These are phyloP conservation scores for Calliphora vomitoria DNA, from an alignment of 2,888 invertebrate genomes.

Conservation along the genomic window DNA sequence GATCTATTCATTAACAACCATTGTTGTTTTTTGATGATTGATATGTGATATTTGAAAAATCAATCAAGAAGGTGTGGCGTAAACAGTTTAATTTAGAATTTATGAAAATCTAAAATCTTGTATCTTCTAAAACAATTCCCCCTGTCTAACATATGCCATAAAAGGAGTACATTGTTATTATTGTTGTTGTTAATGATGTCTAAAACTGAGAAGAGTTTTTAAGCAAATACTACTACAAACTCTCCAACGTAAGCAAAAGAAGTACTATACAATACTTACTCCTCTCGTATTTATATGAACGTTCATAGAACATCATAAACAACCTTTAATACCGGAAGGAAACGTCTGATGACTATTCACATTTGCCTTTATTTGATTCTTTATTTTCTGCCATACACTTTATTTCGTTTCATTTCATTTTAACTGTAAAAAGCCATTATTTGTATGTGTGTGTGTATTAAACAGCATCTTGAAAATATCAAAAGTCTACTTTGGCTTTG, in stretches of 20 bases:
- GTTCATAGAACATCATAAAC: slow-evolving; percentile 65
- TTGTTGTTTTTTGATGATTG: too few species aligned
- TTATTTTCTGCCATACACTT: slow-evolving; percentile 43
- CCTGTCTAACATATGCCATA: slow-evolving; percentile 49
- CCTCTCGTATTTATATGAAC: background rate
- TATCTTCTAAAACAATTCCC: slow-evolving; percentile 6
- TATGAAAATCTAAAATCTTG: background rate
- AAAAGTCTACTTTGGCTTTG: slow-evolving; percentile 48
- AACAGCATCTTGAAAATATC: slow-evolving; percentile 66
- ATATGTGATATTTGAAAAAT: too few species aligned
- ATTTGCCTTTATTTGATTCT: slow-evolving; percentile 69
- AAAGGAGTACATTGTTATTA: slow-evolving; percentile 7
- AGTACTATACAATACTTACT: background rate
- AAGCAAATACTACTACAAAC: background rate
- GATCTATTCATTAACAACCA: too few species aligned
- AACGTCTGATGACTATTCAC: slow-evolving; percentile 76
- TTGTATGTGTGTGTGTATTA: slow-evolving; percentile 64
- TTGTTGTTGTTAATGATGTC: slow-evolving; percentile 43
- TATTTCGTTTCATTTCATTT: slow-evolving; percentile 53
- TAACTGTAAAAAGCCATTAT: slow-evolving; percentile 32
- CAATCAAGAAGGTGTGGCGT: too few species aligned
- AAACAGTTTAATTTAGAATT: too few species aligned
- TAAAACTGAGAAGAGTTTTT: slow-evolving; percentile 35
- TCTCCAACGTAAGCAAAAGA: background rate
- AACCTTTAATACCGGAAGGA: slow-evolving; percentile 75